phyloP scores from a whole-genome alignment of 2,888 invertebrate species.

The Uropetala carovei region DNA sequence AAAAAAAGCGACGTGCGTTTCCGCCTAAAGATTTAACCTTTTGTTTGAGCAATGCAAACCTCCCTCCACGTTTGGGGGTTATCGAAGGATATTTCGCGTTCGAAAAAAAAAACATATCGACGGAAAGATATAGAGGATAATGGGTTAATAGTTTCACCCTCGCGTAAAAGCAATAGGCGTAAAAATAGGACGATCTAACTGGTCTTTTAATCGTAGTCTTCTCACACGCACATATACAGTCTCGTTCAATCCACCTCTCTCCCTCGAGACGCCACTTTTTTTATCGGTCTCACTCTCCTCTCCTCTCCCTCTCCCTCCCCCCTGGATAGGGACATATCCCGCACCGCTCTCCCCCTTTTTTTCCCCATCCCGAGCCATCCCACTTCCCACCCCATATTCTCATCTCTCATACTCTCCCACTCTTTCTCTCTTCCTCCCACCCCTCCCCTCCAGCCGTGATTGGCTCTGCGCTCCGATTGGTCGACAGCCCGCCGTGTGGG shows the following conservation, averaged over 20 bases:
- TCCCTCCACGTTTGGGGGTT: not conserved
- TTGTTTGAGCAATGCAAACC: not conserved
- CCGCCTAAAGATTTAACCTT: not conserved
- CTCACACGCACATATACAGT: conserved; percentile 29
- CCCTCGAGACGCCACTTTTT: not conserved
- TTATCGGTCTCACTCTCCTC: not conserved
- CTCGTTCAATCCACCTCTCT: not conserved
- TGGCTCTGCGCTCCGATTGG: conserved; percentile 58
- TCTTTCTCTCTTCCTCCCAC: not conserved
- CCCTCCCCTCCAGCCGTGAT: conserved; percentile 35
- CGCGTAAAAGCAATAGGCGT: conserved; percentile 46
- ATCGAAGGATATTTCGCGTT: not conserved
- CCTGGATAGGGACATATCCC: not conserved
- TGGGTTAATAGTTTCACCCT: conserved; percentile 55
- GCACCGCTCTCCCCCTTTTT: not conserved
- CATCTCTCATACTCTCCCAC: not conserved
- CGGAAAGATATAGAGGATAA: conserved; percentile 21
- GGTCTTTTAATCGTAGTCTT: conserved; percentile 54
- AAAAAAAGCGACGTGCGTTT: not conserved
- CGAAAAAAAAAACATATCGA: not conserved
- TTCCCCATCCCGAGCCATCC: not conserved
- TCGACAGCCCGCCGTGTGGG: conserved; percentile 51
- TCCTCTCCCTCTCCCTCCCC: not conserved
- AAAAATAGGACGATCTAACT: conserved; percentile 63
- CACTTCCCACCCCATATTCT: conserved; percentile 11